Percentiles rank a stretch among this genome's conserved stretches.
Conservation (phyloP, 2,888 invertebrate species). For the Brachyptera putata region DNA sequence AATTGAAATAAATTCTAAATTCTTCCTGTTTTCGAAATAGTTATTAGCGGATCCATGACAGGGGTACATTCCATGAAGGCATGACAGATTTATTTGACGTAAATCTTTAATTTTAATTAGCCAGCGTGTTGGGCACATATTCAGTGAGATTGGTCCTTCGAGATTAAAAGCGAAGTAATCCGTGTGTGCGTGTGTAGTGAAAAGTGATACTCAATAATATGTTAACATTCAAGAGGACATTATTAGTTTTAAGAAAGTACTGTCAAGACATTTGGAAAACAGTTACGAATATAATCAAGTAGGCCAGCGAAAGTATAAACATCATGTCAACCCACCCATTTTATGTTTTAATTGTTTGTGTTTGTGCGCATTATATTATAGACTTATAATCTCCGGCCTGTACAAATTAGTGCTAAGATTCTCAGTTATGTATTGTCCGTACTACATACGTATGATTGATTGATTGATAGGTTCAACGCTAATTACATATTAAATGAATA, state of each 20-base stretch:
- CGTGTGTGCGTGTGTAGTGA: too few species aligned
- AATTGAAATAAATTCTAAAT: conserved; percentile 12
- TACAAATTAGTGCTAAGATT: conserved; percentile 34
- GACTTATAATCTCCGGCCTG: conserved; percentile 27
- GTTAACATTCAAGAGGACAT: too few species aligned
- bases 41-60: conserved; percentile 17
- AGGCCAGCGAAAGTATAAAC: neutral
- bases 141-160: too few species aligned
- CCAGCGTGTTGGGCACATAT: neutral
- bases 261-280: neutral
- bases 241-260: too few species aligned
- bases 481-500: conserved; percentile 28
- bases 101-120: neutral
- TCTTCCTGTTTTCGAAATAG: conserved; percentile 24
- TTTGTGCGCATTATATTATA: conserved; percentile 27
- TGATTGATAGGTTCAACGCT: conserved; percentile 27
- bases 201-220: too few species aligned
- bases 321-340: conserved; percentile 30
- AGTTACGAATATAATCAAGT: neutral
- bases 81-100: neutral
- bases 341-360: conserved; percentile 33
- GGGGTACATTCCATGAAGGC: conserved; percentile 20
- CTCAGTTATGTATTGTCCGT: conserved; percentile 10
- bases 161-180: too few species aligned
- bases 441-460: conserved; percentile 9